These are phyloP conservation scores for Sinelater perroti DNA, from an alignment of 2,888 invertebrate species.

Conservation along the genomic window DNA sequence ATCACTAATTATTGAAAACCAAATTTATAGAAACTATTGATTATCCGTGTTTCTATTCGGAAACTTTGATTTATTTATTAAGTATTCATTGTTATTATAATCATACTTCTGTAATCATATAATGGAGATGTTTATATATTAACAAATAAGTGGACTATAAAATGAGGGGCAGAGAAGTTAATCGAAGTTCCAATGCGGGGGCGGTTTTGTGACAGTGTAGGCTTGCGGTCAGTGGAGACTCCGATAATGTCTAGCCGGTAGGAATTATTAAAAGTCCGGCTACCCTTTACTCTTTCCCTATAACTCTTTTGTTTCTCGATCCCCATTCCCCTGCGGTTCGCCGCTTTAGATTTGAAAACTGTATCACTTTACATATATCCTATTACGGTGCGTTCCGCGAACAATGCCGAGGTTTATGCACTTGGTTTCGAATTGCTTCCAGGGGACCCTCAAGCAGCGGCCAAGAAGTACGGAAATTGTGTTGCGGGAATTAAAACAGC, in stretches of 20 bases:
- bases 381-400: slow-evolving; percentile 1
- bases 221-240: slow-evolving; percentile 20
- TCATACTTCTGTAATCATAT: too few species aligned
- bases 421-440: not conserved
- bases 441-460: too few species aligned
- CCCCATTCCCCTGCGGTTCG: slow-evolving; percentile 34
- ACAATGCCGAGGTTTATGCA: slow-evolving; percentile 6
- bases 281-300: slow-evolving; percentile 56
- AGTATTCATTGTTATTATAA: too few species aligned
- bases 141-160: too few species aligned
- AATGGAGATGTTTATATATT: too few species aligned
- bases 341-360: slow-evolving; percentile 36
- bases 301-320: slow-evolving; percentile 52
- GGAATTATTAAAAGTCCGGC: slow-evolving; percentile 57
- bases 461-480: too few species aligned
- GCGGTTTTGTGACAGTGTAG: slow-evolving; percentile 30
- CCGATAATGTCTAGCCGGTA: slow-evolving; percentile 54
- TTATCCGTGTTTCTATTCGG: too few species aligned
- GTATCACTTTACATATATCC: slow-evolving; percentile 34
- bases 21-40: too few species aligned
- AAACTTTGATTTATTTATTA: too few species aligned
- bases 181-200: slow-evolving; percentile 4
- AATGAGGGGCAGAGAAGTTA: too few species aligned
- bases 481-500: too few species aligned
- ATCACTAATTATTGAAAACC: too few species aligned